Evolutionary conservation across 2,888 invertebrate species (phyloP), one percentile per base, ranked within the genome.

Genomic region (Drosophila paramelanica): DNA sequence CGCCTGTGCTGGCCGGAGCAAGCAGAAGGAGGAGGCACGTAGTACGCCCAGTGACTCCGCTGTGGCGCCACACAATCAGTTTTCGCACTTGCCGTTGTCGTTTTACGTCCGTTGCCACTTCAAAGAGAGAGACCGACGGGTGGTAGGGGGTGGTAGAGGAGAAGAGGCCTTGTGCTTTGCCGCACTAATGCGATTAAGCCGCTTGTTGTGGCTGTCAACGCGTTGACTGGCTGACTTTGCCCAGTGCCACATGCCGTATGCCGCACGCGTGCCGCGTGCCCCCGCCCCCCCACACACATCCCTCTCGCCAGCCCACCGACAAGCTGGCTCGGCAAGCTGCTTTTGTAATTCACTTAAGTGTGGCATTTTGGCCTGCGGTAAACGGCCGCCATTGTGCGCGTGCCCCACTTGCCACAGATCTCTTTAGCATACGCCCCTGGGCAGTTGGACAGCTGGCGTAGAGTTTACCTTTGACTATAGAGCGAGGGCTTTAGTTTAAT

Each of bases 201-300:
- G 87, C 90, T 88, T 90, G 88, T 88, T 88, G 90, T 88, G 89
- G 89, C 87, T 90, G 90, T 88, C 90, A 88, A 88, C 90, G 90
- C 90, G 89, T 84, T 89, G 83, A 84, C 83, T 89, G 85, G 59
- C 70, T 81, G 67, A 67, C 80, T 75, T 67, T 65, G 65, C 25
- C 45, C 38, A 36, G 36, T 36, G 31, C 31, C 31, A 10, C 33
- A 49, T 31, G 7, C 41, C 42, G 45, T 38, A 11, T 4, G 49
- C 55, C 60, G 23, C n/a, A 6, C 36, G 25, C 13, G 13, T 49
- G 13, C 20, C 36, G 13, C 43, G 11, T 14, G 8, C 1, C 33
- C n/a, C 8, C 13, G 51, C 3, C 13, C 53, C 3, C 4, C 0
- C 6, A 3, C 20, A 23, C 23, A 8, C 1, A 8, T 6, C 2